These are phyloP conservation scores for Ennomos fuscantarius DNA, from an alignment of 2,888 invertebrate species.

Conservation along the genomic window DNA sequence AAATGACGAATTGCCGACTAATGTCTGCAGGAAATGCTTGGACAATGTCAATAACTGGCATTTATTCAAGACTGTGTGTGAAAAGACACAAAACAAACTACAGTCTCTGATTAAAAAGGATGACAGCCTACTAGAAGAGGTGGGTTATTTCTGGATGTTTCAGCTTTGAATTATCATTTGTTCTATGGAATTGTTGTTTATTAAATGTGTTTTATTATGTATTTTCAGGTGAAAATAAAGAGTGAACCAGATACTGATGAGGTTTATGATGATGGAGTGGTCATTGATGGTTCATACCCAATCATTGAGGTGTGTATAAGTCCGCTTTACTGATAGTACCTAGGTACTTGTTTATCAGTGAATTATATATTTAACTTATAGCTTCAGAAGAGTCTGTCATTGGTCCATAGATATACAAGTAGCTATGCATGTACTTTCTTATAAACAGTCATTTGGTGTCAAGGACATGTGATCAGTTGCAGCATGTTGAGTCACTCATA, in stretches of 20 bases:
- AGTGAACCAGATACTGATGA: constrained; percentile 85
- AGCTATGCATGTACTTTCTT: constrained; percentile 31
- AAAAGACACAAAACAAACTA: constrained; percentile 87
- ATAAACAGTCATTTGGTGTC: constrained; percentile 58
- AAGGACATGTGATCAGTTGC: constrained; percentile 68
- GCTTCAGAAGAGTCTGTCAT: constrained; percentile 30
- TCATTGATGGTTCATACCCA: constrained; percentile 79
- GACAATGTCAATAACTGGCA: constrained; percentile 88
- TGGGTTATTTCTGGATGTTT: constrained; percentile 67
- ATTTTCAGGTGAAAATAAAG: constrained; percentile 84
- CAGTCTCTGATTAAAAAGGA: constrained; percentile 84
- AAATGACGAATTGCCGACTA: constrained; percentile 87
- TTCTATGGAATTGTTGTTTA: constrained; percentile 52
- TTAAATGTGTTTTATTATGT: constrained; percentile 56
- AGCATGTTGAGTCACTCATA: constrained; percentile 35
- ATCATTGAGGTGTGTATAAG: constrained; percentile 73
- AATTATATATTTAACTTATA: constrained; percentile 24
- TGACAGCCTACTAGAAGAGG: constrained; percentile 83
- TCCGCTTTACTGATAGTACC: constrained; percentile 36
- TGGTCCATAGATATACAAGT: constrained; percentile 39
- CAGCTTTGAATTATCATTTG: constrained; percentile 65
- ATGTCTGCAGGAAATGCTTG: constrained; percentile 87
- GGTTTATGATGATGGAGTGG: constrained; percentile 82
- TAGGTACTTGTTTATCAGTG: constrained; percentile 34
- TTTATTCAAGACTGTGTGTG: constrained; percentile 87